phyloP scores from a whole-genome alignment of 2,113 vertebrate genomes.

The Dendropsophus ebraccatus region DNA sequence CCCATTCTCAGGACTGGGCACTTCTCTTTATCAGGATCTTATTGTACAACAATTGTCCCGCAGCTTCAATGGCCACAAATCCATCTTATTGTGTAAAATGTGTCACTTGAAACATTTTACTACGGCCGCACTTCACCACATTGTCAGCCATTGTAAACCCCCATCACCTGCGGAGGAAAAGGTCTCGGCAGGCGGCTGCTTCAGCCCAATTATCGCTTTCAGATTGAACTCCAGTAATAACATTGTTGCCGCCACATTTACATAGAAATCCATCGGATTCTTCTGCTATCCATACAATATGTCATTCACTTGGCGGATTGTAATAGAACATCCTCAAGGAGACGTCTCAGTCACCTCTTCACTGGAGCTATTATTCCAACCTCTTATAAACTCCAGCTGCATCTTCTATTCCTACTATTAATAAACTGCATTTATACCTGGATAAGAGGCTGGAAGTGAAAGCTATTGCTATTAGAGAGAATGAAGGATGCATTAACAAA shows the following conservation, averaged over 20 bases:
- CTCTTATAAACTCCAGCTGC: constrained; percentile 30
- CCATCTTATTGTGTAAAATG: constrained; percentile 23
- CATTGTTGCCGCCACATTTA: constrained; percentile 41
- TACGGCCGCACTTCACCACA: constrained; percentile 24
- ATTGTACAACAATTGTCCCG: constrained; percentile 2
- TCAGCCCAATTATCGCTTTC: constrained; percentile 50
- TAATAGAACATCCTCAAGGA: constrained; percentile 18
- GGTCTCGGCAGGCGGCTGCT: constrained; percentile 18
- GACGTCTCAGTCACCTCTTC: constrained; percentile 36
- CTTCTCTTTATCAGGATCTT: constrained; percentile 31
- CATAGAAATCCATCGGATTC: constrained; percentile 40
- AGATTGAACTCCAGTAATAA: constrained; percentile 33
- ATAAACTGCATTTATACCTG: constrained; percentile 8
- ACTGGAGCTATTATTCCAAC: constrained; percentile 44
- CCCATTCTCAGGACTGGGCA: background rate
- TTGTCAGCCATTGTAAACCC: constrained; percentile 34
- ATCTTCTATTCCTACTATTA: constrained; percentile 18
- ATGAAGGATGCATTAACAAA: background rate
- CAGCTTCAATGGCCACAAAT: background rate
- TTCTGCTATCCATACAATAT: constrained; percentile 45
- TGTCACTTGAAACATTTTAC: constrained; percentile 50
- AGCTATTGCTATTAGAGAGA: constrained; percentile 5
- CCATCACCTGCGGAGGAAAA: constrained; percentile 24
- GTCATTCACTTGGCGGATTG: constrained; percentile 35
- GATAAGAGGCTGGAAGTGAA: constrained; percentile 33